Evolutionary conservation across 2,888 invertebrate species (phyloP).

Genomic region (Amphipyra tragopoginis): DNA sequence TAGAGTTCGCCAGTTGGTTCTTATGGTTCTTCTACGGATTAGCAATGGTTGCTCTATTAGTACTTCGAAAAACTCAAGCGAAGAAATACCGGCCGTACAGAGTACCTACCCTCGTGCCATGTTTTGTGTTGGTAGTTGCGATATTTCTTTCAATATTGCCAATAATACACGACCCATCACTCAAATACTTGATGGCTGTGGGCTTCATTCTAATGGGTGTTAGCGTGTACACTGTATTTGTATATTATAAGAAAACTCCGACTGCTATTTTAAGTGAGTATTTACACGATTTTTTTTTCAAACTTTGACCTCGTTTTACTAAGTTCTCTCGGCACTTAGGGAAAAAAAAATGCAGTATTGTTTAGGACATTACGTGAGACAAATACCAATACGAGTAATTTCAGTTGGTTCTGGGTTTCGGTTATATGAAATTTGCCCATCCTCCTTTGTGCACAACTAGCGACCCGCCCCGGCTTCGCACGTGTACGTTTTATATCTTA

Average conservation of each 20-base stretch:
- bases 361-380: too few relatives aligned
- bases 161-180: constrained; percentile 93
- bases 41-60: constrained; percentile 94
- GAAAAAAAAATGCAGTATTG: too few relatives aligned
- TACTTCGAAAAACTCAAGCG: constrained; percentile 92
- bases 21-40: constrained; percentile 96
- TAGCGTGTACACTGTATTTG: constrained; percentile 93
- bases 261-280: constrained; percentile 91
- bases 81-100: constrained; percentile 93
- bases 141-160: constrained; percentile 93
- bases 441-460: too few relatives aligned
- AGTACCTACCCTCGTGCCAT: constrained; percentile 93
- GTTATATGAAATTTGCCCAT: too few relatives aligned
- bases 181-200: constrained; percentile 94
- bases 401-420: too few relatives aligned
- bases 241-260: constrained; percentile 92
- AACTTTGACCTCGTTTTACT: too few relatives aligned
- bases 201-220: constrained; percentile 93
- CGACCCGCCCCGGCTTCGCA: too few relatives aligned
- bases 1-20: constrained; percentile 96
- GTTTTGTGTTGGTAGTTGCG: constrained; percentile 92
- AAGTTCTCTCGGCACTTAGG: too few relatives aligned
- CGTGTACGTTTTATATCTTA: too few relatives aligned
- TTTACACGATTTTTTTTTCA: too few relatives aligned
- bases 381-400: too few relatives aligned